Base-by-base conservation (phyloP, 2,888 invertebrate species). In the Terebella lapidaria region DNA sequence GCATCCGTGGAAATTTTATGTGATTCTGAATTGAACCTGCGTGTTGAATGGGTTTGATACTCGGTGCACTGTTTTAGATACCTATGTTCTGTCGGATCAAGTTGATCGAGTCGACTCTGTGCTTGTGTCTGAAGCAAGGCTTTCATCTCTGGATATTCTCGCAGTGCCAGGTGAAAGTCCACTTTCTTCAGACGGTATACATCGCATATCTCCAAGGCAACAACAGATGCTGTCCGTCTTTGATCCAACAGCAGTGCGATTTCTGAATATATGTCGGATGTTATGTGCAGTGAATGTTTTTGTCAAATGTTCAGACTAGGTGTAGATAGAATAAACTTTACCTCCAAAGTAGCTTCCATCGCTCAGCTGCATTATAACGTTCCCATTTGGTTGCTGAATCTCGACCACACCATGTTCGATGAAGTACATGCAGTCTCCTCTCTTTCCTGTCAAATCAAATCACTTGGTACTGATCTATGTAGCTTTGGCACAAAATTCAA, bases 151-250 rank as follows among this genome's bases (percentile, higher is more conserved):
- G 63, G 63, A 54, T 55, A 56, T 3, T 58, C 58, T n/a, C 2
- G 22, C 3, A 63, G 56, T 22, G 62, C 58, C 10, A 29, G 30
- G 10, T 57, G 45, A 46, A 64, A 62, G 56, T 59, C 59, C 15
- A 1, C 20, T 42, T 57, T 54, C 3, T 35, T 25, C n/a, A 64
- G 58, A 3, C 24, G 20, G 53, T 57, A 62, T 1, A 62, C 52
- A 47, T 64, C 59, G 30, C 62, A 60, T n/a, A 55, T 47, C 58
- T 64, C 64, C 15, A 22, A 35, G 10, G 64, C 62, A 15, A 51
- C 24, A 10, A 62, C 60, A 5, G 57, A 54, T 20, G 62, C 64
- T 2, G 59, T 52, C 15, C 62, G 53, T 20, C 57, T 30, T 22
- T 54, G 53, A n/a, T 56, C 58, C 20, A 57, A 29, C 57, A 64